phyloP scores from a whole-genome alignment of 2,888 invertebrate genomes.

The Unio pictorum region DNA sequence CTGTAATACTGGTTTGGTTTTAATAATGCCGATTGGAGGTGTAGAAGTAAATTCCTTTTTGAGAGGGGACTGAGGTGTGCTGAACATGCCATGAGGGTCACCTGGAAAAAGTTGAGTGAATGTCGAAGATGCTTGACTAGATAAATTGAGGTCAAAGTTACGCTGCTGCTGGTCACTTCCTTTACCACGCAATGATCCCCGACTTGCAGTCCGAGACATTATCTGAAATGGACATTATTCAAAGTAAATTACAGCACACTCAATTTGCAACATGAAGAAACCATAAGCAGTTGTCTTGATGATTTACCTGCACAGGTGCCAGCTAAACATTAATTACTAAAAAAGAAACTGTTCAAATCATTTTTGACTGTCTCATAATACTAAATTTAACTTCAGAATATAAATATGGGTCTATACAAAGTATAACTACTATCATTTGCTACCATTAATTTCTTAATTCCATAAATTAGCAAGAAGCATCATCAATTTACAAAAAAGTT shows the following conservation, averaged over 20 bases:
- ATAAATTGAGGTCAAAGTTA: constrained; percentile 11
- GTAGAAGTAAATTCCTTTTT: constrained; percentile 58
- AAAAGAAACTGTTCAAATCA: no score
- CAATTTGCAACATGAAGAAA: no score
- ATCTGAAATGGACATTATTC: constrained; percentile 9
- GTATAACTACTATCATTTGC: no score
- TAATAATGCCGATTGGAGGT: constrained; percentile 49
- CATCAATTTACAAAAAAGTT: no score
- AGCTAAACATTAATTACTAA: no score
- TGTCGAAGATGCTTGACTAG: constrained; percentile 10
- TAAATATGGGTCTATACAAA: no score
- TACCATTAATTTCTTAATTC: no score
- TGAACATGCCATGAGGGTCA: constrained; percentile 33
- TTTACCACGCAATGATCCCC: constrained; percentile 7
- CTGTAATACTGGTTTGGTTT: constrained; percentile 39
- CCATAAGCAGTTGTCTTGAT: no score
- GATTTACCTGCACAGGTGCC: no score
- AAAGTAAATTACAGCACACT: background rate
- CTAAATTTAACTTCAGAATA: no score
- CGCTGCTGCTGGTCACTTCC: constrained; percentile 30
- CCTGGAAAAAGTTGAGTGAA: constrained; percentile 18
- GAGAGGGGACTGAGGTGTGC: constrained; percentile 61
- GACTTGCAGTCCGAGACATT: constrained; percentile 17
- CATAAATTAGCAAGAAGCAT: no score
- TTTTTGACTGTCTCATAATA: no score